Evolutionary conservation across 1,140 invertebrate species (phyloP).

Genomic region (Scylla paramamosain): DNA sequence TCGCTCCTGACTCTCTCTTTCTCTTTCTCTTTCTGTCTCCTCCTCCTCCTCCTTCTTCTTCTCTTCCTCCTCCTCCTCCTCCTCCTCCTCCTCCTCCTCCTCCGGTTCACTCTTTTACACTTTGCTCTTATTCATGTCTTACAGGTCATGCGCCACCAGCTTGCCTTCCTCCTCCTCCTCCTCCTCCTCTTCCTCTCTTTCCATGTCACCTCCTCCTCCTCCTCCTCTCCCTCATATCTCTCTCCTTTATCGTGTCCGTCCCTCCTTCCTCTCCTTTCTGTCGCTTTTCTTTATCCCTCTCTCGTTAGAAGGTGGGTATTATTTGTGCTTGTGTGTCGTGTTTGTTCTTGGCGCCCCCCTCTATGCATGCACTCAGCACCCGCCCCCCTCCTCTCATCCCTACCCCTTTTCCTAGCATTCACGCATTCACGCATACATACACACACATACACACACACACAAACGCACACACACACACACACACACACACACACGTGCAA

Average conservation of each 20-base stretch:
- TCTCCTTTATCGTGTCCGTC: not conserved
- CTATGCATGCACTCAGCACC: no score
- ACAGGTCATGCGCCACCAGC: constrained; percentile 46
- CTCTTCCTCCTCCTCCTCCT: constrained; percentile 28
- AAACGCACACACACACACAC: not conserved
- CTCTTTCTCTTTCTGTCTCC: not conserved
- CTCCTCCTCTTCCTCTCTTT: not conserved
- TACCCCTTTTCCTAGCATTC: not conserved
- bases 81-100: no score
- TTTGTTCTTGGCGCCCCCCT: not conserved
- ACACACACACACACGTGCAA: not conserved
- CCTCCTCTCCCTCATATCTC: constrained; percentile 1
- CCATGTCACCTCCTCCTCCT: not conserved
- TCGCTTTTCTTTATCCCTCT: not conserved
- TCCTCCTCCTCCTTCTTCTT: not conserved
- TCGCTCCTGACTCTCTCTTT: not conserved
- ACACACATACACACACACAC: not conserved
- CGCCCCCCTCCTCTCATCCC: not conserved
- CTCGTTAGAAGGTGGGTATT: not conserved
- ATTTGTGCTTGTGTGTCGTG: not conserved
- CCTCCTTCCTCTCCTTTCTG: not conserved
- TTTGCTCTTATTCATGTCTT: constrained; percentile 32
- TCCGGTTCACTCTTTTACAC: constrained; percentile 6
- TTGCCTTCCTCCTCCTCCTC: not conserved
- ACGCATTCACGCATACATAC: not conserved